These are phyloP conservation scores for Epinephelus awoara DNA, from an alignment of 2,797 vertebrate species.

Conservation along the genomic window DNA sequence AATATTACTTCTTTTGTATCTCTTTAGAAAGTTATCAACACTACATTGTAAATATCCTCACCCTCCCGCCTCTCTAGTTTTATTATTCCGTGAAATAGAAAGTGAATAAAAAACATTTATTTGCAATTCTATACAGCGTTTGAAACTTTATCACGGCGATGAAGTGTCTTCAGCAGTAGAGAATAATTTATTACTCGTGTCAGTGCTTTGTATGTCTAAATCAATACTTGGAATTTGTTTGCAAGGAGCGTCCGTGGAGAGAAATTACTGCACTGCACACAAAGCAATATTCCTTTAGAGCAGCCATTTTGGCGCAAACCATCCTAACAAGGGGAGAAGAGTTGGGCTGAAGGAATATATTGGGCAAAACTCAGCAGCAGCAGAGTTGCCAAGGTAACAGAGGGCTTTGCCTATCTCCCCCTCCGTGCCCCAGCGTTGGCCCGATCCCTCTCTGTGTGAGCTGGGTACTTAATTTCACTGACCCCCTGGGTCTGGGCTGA, in stretches of 20 bases:
- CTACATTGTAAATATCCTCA: background rate
- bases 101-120: background rate
- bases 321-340: constrained; percentile 33
- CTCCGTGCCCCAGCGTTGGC: constrained; percentile 51
- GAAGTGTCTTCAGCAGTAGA: background rate
- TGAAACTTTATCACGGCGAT: background rate
- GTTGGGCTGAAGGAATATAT: constrained; percentile 42
- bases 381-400: constrained; percentile 71
- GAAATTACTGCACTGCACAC: constrained; percentile 25
- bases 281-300: constrained; percentile 36
- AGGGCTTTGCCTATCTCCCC: constrained; percentile 64
- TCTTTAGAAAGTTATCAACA: background rate
- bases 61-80: background rate
- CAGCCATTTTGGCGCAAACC: constrained; percentile 44
- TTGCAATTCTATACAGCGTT: background rate
- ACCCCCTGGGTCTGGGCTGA: constrained; percentile 85
- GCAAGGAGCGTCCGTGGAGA: constrained; percentile 9
- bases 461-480: constrained; percentile 85
- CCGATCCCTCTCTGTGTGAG: constrained; percentile 73
- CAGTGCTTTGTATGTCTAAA: constrained; percentile 26
- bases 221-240: constrained; percentile 47
- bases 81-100: constrained; percentile 6
- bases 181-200: constrained; percentile 30
- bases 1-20: background rate
- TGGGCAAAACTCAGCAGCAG: constrained; percentile 46